phyloP scores from a whole-genome alignment of 2,113 vertebrate genomes.

The Triplophysa rosa region DNA sequence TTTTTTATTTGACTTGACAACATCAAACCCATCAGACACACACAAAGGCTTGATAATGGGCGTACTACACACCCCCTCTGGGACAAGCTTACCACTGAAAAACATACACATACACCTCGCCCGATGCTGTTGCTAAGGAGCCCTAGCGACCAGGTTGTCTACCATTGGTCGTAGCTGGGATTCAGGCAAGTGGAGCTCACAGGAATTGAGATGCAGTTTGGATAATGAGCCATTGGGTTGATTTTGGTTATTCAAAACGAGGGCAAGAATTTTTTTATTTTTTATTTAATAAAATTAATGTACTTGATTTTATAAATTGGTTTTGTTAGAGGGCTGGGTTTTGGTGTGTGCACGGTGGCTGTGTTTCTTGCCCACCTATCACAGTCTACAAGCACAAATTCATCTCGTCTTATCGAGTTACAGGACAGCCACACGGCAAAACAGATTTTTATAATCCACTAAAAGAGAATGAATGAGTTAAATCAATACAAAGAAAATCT shows the following conservation, averaged over 20 bases:
- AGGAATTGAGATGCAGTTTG: conserved; percentile 43
- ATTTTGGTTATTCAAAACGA: conserved; percentile 19
- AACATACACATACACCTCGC: conserved; percentile 34
- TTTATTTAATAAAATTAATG: conserved; percentile 31
- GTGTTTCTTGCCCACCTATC: conserved; percentile 3
- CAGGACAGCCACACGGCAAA: conserved; percentile 1
- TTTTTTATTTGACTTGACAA: background rate
- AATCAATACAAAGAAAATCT: conserved; percentile 7
- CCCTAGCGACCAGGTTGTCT: conserved; percentile 58
- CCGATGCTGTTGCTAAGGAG: conserved; percentile 76
- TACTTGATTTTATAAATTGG: background rate
- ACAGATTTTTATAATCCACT: conserved; percentile 19
- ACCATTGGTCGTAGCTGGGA: conserved; percentile 64
- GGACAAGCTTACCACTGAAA: conserved; percentile 24
- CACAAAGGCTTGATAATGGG: conserved; percentile 59
- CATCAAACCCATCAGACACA: conserved; percentile 10
- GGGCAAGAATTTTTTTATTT: background rate
- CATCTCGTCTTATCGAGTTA: conserved; percentile 31
- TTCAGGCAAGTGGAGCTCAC: conserved; percentile 45
- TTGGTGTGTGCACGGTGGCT: background rate
- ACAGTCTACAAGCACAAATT: conserved; percentile 18
- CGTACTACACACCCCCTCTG: conserved; percentile 57
- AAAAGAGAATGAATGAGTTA: background rate
- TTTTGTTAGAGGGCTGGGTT: conserved; percentile 1
- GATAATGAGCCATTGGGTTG: conserved; percentile 41